A percentile compares a stretch with the other conserved stretches of the same genome.
These are phyloP conservation scores for Corythornis cristatus DNA, from an alignment of 2,113 vertebrate species.

Conservation along the genomic window DNA sequence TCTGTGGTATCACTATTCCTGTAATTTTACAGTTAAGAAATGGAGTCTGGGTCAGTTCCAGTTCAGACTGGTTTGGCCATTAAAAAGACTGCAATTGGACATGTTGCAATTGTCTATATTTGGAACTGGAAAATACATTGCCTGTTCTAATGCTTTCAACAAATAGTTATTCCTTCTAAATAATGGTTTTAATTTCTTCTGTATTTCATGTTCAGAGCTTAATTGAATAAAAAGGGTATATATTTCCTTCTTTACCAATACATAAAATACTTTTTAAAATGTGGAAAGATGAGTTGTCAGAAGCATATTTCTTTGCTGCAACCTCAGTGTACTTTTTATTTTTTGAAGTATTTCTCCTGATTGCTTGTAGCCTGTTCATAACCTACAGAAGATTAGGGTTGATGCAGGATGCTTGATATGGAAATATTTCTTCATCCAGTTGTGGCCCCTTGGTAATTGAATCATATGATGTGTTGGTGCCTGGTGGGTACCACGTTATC, in stretches of 20 bases:
- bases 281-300: neutral
- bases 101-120: neutral
- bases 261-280: neutral
- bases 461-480: neutral
- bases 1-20: neutral
- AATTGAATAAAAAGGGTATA: neutral
- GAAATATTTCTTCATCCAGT: neutral
- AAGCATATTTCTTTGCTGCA: neutral
- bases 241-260: neutral
- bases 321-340: neutral
- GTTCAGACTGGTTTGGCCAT: neutral
- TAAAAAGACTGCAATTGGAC: neutral
- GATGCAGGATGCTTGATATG: neutral
- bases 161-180: neutral
- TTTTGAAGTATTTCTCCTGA: neutral
- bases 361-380: neutral
- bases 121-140: neutral
- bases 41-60: neutral
- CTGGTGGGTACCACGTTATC: accelerated
- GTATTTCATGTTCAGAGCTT: neutral
- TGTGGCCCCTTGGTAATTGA: neutral
- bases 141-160: neutral
- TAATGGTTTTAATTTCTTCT: neutral
- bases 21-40: neutral
- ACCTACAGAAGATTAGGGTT: neutral